Percentiles rank a stretch among this genome's conserved stretches.
Conservation (phyloP, 2,113 vertebrate species). For the Uria lomvia region DNA sequence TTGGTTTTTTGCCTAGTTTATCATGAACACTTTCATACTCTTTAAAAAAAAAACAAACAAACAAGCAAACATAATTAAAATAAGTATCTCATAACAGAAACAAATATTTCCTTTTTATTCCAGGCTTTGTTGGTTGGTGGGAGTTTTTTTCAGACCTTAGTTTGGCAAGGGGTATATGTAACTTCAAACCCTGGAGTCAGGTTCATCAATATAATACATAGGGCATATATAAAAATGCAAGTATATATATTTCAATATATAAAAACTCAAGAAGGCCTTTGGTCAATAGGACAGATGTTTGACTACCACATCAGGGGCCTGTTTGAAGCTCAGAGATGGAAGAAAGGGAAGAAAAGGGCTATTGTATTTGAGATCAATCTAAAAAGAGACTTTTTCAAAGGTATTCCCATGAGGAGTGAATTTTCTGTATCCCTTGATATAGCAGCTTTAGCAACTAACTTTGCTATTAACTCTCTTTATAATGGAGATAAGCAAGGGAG, state of each 20-base stretch:
- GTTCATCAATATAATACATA: background rate
- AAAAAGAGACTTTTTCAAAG: background rate
- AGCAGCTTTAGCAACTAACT: background rate
- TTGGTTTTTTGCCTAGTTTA: background rate
- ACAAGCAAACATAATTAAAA: background rate
- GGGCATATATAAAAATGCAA: background rate
- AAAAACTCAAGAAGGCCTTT: background rate
- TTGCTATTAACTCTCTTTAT: background rate
- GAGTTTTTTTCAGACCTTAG: background rate
- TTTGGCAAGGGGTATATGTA: background rate
- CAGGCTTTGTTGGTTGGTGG: background rate
- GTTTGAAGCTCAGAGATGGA: background rate
- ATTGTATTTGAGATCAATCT: background rate
- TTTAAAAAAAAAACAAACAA: background rate
- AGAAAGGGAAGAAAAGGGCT: background rate
- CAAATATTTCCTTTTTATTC: background rate
- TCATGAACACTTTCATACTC: background rate
- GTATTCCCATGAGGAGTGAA: background rate
- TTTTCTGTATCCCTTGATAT: background rate
- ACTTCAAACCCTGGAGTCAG: background rate
- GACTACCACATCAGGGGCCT: background rate
- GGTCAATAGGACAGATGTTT: background rate
- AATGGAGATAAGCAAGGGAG: background rate
- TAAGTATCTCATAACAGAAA: background rate
- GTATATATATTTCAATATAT: background rate